Conservation (phyloP, 2,888 invertebrate genomes). For the Oscheius myriophilus region DNA sequence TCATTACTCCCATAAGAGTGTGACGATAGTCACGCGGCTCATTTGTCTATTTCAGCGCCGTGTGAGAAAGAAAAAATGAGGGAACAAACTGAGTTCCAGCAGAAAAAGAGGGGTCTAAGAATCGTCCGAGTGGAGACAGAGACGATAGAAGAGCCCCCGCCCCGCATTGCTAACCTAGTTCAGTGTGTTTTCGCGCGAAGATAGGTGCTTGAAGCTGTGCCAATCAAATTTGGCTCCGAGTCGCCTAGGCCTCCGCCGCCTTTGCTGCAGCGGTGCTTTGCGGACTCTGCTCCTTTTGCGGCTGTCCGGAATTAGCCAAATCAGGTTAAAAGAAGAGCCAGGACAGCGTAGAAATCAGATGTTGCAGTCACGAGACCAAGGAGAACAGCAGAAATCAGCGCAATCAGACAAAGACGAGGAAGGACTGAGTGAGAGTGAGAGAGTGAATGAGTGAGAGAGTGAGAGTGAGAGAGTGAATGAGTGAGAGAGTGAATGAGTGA, state of each 20-base stretch:
- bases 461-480: neutral
- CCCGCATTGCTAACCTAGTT: too few relatives aligned
- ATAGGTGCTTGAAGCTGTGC: slow-evolving; percentile 31
- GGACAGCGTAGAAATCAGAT: slow-evolving; percentile 7
- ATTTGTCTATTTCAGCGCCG: too few relatives aligned
- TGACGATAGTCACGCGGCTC: too few relatives aligned
- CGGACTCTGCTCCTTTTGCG: slow-evolving; percentile 46
- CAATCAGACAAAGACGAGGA: neutral
- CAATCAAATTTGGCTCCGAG: slow-evolving; percentile 27
- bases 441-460: neutral
- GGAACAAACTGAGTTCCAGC: too few relatives aligned
- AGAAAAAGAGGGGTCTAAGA: too few relatives aligned
- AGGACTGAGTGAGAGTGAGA: neutral
- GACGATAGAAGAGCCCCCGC: too few relatives aligned
- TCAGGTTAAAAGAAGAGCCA: slow-evolving; percentile 28
- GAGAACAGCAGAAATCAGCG: neutral
- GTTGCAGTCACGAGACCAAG: neutral
- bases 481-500: neutral
- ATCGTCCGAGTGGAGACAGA: too few relatives aligned
- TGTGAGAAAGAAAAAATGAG: too few relatives aligned
- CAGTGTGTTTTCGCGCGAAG: too few relatives aligned
- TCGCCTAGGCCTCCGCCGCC: slow-evolving; percentile 3
- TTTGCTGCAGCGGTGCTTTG: slow-evolving; percentile 36
- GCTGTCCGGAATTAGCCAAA: slow-evolving; percentile 25
- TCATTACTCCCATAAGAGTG: too few relatives aligned